Evolutionary conservation across 2,888 invertebrate species (phyloP).

Genomic region (Poecilus cupreus): DNA sequence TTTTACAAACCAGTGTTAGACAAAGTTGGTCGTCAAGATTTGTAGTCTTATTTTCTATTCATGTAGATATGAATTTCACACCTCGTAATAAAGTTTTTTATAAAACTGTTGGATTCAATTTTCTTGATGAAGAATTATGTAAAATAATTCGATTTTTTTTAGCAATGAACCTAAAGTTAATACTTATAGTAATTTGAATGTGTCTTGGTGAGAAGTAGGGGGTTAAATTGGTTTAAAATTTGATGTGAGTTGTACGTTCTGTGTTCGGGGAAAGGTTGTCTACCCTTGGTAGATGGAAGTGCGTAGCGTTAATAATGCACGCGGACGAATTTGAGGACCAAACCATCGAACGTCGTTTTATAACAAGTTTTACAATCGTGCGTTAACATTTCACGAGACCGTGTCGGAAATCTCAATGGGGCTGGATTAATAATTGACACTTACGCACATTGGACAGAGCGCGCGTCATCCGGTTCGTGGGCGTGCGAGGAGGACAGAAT

Average conservation of each 20-base stretch:
- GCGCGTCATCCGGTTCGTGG: conserved; percentile 47
- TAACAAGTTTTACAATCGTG: conserved; percentile 72
- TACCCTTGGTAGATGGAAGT: conserved; percentile 10
- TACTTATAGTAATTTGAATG: no score
- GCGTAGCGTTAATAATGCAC: conserved; percentile 42
- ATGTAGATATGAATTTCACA: no score
- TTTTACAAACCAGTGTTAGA: no score
- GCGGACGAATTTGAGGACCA: background rate
- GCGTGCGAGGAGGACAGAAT: conserved; percentile 63
- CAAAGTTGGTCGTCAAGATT: no score
- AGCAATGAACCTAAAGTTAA: no score
- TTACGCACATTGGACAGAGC: conserved; percentile 10
- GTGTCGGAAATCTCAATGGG: conserved; percentile 70
- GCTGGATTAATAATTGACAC: conserved; percentile 44
- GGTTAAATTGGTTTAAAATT: conserved; percentile 10
- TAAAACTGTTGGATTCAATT: no score
- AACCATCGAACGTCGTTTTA: conserved; percentile 66
- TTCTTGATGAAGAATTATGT: no score
- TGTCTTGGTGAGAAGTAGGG: background rate
- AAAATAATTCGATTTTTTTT: no score
- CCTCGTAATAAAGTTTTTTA: no score
- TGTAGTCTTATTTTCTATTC: no score
- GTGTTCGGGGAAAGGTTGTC: conserved; percentile 6
- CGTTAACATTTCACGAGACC: conserved; percentile 71
- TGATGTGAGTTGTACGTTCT: background rate